Percentiles rank a stretch among this genome's conserved stretches.
Evolutionary conservation across 2,888 invertebrate species (phyloP).

Genomic region (Lomographa bimaculata): DNA sequence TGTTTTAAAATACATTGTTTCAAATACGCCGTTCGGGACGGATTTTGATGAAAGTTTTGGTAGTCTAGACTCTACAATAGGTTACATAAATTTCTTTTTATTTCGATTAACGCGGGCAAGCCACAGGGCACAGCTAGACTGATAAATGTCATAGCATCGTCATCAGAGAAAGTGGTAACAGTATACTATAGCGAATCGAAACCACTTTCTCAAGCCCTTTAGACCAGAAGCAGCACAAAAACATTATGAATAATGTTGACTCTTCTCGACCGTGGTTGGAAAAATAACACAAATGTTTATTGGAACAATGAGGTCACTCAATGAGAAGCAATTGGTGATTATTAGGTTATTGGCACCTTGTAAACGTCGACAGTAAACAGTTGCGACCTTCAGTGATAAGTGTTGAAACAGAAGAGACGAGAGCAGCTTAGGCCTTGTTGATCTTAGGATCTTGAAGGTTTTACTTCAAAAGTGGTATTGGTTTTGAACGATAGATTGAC

Average conservation of each 20-base stretch:
- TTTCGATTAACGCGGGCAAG: too few relatives aligned
- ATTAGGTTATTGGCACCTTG: constrained; percentile 40
- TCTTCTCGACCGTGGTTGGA: constrained; percentile 17
- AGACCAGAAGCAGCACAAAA: too few relatives aligned
- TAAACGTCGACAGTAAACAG: constrained; percentile 17
- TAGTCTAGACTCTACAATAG: too few relatives aligned
- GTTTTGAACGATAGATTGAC: constrained; percentile 15
- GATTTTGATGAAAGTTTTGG: too few relatives aligned
- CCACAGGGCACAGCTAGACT: too few relatives aligned
- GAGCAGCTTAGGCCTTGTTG: constrained; percentile 10
- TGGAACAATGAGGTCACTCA: constrained; percentile 40
- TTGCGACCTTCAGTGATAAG: constrained; percentile 16
- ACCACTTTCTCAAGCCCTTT: too few relatives aligned
- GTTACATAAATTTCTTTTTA: too few relatives aligned
- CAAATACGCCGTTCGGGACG: too few relatives aligned
- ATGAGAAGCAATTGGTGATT: constrained; percentile 36
- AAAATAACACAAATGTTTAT: constrained; percentile 25
- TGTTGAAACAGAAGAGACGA: constrained; percentile 15
- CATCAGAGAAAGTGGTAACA: too few relatives aligned
- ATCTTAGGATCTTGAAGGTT: constrained; percentile 13
- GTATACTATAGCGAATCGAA: too few relatives aligned
- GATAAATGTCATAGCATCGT: too few relatives aligned
- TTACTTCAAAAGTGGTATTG: constrained; percentile 1
- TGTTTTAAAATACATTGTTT: too few relatives aligned
- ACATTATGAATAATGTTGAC: constrained; percentile 15